Percentiles rank a stretch among this genome's conserved stretches.
Conservation (phyloP, 2,888 invertebrate species). For the Rhagophthalmus giganteus region DNA sequence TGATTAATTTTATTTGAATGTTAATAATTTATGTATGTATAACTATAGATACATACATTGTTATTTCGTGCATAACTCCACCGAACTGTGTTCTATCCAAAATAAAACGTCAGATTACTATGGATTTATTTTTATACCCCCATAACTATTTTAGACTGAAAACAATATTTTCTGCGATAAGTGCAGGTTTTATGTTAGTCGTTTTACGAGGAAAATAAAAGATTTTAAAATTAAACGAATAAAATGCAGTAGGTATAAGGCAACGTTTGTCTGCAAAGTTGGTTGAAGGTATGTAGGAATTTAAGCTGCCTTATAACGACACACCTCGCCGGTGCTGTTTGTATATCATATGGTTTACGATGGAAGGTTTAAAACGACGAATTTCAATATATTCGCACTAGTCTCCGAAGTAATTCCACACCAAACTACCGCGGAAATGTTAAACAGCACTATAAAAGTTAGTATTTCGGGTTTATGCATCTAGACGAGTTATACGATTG, state of each 20-base stretch:
- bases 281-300: constrained; percentile 15
- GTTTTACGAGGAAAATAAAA: constrained; percentile 31
- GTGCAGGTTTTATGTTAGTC: constrained; percentile 18
- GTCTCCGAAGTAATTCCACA: constrained; percentile 23
- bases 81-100: too few relatives aligned
- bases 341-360: constrained; percentile 26
- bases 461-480: constrained; percentile 25
- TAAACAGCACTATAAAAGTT: constrained; percentile 30
- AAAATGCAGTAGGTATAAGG: constrained; percentile 29
- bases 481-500: constrained; percentile 24
- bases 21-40: too few relatives aligned
- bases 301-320: constrained; percentile 21
- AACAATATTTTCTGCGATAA: constrained; percentile 21
- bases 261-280: constrained; percentile 13
- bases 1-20: too few relatives aligned
- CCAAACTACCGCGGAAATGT: constrained; percentile 26
- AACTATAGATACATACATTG: too few relatives aligned
- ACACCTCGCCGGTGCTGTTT: constrained; percentile 18
- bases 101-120: not conserved
- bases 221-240: constrained; percentile 33
- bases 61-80: too few relatives aligned
- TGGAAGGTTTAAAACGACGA: constrained; percentile 19
- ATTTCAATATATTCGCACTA: constrained; percentile 28
- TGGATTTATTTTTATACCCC: not conserved
- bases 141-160: constrained; percentile 8